These are phyloP conservation scores for Pteronotus mesoamericanus DNA, from an alignment of 2,797 vertebrate genomes.

Conservation along the genomic window DNA sequence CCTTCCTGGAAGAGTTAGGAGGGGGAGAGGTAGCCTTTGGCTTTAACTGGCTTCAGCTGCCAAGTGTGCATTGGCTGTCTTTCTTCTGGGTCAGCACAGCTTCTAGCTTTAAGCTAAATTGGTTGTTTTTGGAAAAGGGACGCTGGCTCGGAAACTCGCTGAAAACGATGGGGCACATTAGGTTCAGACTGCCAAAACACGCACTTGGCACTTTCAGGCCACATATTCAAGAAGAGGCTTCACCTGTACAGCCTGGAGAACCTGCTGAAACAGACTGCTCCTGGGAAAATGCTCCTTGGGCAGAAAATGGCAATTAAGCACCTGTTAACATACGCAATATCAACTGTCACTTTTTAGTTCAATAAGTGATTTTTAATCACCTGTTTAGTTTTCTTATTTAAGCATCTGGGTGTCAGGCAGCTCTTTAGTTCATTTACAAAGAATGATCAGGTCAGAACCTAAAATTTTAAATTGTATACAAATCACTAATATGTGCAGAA, in stretches of 20 bases:
- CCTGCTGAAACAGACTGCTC: constrained; percentile 76
- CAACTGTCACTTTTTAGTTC: constrained; percentile 16
- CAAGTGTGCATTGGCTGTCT: background rate
- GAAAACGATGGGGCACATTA: background rate
- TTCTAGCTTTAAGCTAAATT: constrained; percentile 14
- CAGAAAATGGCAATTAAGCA: constrained; percentile 85
- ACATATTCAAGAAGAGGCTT: background rate
- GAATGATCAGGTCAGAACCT: background rate
- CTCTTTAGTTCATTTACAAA: background rate
- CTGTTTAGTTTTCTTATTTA: constrained; percentile 6
- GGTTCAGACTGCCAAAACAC: background rate
- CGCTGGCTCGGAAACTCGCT: constrained; percentile 3
- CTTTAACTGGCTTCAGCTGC: background rate
- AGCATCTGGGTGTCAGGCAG: background rate
- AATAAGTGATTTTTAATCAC: constrained; percentile 31
- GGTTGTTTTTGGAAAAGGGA: background rate
- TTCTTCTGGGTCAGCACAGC: constrained; percentile 1
- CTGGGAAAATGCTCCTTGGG: constrained; percentile 81
- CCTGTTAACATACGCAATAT: constrained; percentile 68
- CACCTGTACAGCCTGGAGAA: constrained; percentile 84
- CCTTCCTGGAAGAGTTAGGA: background rate
- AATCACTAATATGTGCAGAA: background rate
- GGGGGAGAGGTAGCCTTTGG: background rate
- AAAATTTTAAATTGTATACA: background rate
- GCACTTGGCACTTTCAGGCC: background rate